A percentile compares a stretch with the other conserved stretches of the same genome.
These are phyloP conservation scores for Chrysodeixis includens DNA, from an alignment of 2,888 invertebrate genomes.

Conservation along the genomic window DNA sequence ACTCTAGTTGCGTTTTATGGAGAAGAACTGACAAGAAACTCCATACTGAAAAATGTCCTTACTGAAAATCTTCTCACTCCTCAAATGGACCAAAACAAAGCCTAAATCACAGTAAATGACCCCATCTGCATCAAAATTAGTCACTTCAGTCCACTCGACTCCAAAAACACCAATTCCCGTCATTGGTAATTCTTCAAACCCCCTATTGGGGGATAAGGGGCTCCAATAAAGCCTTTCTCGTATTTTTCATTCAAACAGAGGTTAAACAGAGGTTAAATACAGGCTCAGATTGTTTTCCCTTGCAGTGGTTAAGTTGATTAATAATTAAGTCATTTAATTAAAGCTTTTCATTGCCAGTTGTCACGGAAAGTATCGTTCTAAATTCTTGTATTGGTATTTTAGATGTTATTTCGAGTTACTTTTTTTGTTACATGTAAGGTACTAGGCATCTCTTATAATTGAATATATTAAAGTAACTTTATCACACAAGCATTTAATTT, in stretches of 20 bases:
- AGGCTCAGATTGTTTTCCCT: constrained; percentile 40
- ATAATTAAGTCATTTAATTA: constrained; percentile 49
- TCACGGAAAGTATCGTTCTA: constrained; percentile 16
- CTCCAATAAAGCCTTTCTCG: constrained; percentile 42
- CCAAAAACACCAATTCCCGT: constrained; percentile 46
- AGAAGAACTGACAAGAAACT: too few relatives aligned
- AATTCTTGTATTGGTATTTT: constrained; percentile 9
- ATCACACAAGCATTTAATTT: too few relatives aligned
- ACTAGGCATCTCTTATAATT: too few relatives aligned
- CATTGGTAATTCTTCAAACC: constrained; percentile 38
- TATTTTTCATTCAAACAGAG: constrained; percentile 58
- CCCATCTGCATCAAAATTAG: constrained; percentile 33
- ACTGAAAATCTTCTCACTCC: too few relatives aligned
- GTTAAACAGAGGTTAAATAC: constrained; percentile 30
- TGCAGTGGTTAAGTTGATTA: constrained; percentile 45
- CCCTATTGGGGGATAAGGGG: constrained; percentile 23
- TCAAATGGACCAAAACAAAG: background rate
- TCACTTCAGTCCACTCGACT: constrained; percentile 21
- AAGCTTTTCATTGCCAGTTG: constrained; percentile 24
- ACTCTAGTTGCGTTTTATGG: too few relatives aligned
- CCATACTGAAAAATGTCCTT: too few relatives aligned
- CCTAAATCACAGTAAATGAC: constrained; percentile 28
- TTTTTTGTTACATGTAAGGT: too few relatives aligned
- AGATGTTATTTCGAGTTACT: too few relatives aligned
- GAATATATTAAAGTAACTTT: too few relatives aligned